Evolutionary conservation across 2,113 vertebrate genomes (phyloP).

Genomic region (Corythornis vintsioides): DNA sequence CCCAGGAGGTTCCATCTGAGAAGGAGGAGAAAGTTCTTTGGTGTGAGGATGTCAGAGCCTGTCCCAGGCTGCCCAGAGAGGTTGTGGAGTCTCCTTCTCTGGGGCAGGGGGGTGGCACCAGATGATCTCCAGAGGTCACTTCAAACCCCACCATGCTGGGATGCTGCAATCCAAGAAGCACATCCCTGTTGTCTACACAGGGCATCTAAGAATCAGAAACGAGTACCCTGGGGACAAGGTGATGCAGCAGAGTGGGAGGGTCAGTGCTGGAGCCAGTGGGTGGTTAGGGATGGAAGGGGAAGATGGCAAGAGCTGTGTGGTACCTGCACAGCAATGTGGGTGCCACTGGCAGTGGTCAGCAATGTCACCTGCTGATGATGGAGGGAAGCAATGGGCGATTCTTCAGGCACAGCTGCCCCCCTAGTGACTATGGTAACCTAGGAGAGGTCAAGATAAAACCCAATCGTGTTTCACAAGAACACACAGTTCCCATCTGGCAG

Average conservation of each 20-base stretch:
- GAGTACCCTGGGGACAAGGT: not conserved
- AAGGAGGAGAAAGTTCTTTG: no score
- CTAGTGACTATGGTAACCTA: slow-evolving; percentile 79
- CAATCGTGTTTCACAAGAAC: not conserved
- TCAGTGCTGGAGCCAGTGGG: not conserved
- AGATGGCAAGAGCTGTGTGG: fast-evolving
- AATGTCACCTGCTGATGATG: slow-evolving; percentile 80
- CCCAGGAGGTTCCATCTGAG: no score
- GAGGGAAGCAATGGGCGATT: slow-evolving; percentile 42
- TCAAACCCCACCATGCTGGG: not conserved
- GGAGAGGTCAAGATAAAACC: not conserved
- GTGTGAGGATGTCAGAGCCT: no score
- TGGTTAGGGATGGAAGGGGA: not conserved
- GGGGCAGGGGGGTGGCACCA: not conserved
- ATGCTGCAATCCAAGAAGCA: not conserved
- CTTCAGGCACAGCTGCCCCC: slow-evolving; percentile 65
- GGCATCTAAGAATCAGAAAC: not conserved
- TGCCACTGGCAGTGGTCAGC: slow-evolving; percentile 73
- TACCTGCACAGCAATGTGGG: slow-evolving; percentile 81
- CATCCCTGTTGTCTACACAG: not conserved
- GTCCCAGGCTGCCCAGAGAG: no score
- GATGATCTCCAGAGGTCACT: not conserved
- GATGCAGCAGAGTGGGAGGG: not conserved
- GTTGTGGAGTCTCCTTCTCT: no score
- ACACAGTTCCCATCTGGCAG: not conserved